Conservation (phyloP, 2,113 vertebrate species). For the Crypturellus undulatus region DNA sequence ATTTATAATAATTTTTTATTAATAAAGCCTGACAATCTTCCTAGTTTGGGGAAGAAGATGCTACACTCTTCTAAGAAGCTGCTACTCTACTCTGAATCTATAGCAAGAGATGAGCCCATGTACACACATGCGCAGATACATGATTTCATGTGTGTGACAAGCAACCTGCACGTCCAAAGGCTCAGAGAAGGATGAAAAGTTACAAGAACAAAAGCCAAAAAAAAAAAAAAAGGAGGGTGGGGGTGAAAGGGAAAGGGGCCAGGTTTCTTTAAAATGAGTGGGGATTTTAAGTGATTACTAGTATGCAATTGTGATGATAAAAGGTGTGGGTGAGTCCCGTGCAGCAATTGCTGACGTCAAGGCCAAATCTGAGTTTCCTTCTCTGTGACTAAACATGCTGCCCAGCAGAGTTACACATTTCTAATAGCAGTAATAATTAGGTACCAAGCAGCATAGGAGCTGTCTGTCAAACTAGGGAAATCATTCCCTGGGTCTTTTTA, state of each 20-base stretch:
- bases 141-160: background rate
- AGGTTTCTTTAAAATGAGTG: background rate
- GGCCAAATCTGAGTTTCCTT: background rate
- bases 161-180: background rate
- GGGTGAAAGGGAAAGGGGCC: background rate
- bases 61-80: background rate
- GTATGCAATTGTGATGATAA: background rate
- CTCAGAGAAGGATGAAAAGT: too few relatives aligned
- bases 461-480: background rate
- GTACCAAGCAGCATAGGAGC: background rate
- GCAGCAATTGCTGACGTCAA: background rate
- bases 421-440: background rate
- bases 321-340: background rate
- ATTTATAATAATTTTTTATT: slow-evolving; percentile 58
- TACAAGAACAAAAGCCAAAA: background rate
- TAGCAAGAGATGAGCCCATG: background rate
- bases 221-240: background rate
- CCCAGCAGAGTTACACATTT: background rate
- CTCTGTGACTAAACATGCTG: background rate
- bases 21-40: slow-evolving; percentile 30
- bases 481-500: fast-evolving
- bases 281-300: background rate
- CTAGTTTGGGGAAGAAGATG: background rate
- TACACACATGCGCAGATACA: background rate
- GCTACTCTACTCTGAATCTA: background rate